Percentiles rank a stretch among this genome's conserved stretches.
phyloP scores from a whole-genome alignment of 2,797 vertebrate species.

The Poeciliopsis paucimaculata region DNA sequence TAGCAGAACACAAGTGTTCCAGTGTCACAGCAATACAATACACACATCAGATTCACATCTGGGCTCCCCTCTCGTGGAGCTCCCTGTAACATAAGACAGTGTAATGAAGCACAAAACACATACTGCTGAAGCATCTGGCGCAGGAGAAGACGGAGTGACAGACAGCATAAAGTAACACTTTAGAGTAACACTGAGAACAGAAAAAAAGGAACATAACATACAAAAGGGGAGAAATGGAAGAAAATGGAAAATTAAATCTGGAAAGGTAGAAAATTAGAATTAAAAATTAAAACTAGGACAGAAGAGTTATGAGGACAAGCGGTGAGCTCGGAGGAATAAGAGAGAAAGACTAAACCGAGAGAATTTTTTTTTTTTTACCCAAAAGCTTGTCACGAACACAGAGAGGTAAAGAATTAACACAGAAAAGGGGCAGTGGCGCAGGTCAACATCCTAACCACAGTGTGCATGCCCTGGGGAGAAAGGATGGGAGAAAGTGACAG shows the following conservation, averaged over 20 bases:
- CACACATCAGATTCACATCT: conserved; percentile 57
- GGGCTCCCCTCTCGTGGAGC: conserved; percentile 39
- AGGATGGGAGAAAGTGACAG: conserved; percentile 41
- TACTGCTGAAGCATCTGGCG: conserved; percentile 76
- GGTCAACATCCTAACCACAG: conserved; percentile 60
- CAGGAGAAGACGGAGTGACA: conserved; percentile 39
- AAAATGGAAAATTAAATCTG: conserved; percentile 2
- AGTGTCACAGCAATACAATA: conserved; percentile 37
- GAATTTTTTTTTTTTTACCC: conserved; percentile 28
- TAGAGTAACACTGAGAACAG: conserved; percentile 25
- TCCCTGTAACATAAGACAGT: conserved; percentile 65
- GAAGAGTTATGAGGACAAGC: conserved; percentile 19
- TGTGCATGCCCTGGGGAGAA: conserved; percentile 39
- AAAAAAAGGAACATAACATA: conserved; percentile 6
- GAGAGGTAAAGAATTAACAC: conserved; percentile 47
- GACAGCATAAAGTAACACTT: conserved; percentile 13
- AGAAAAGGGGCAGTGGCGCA: conserved; percentile 48
- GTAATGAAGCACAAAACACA: conserved; percentile 75
- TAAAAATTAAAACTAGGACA: conserved; percentile 1
- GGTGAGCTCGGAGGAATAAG: background rate
- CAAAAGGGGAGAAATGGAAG: background rate
- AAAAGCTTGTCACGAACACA: conserved; percentile 52
- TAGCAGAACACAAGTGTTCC: conserved; percentile 17
- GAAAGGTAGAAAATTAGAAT: conserved; percentile 1
- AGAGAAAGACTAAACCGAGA: conserved; percentile 34